Percentiles rank a stretch among this genome's conserved stretches.
phyloP scores from a whole-genome alignment of 2,888 invertebrate genomes.

The Hyposoter didymator region DNA sequence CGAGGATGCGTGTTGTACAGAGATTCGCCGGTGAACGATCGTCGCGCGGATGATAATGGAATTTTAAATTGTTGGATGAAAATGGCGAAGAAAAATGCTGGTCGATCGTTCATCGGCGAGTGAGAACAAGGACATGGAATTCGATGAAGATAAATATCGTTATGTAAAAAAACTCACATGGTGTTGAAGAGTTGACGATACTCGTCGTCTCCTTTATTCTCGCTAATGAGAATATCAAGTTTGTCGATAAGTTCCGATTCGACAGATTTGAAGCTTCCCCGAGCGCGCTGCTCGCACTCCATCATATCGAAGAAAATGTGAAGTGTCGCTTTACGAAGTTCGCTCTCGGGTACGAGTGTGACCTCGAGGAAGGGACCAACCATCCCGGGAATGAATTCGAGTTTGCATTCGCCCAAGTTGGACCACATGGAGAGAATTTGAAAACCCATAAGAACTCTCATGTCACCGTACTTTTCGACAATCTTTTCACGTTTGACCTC shows the following conservation, averaged over 20 bases:
- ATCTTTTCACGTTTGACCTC: conserved; percentile 92
- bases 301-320: conserved; percentile 98
- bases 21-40: background rate
- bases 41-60: background rate
- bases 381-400: conserved; percentile 96
- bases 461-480: conserved; percentile 92
- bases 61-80: background rate
- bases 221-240: conserved; percentile 95
- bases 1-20: background rate
- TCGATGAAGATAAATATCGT: background rate
- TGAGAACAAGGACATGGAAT: background rate
- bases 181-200: conserved; percentile 97
- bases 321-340: conserved; percentile 94
- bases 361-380: conserved; percentile 97
- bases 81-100: background rate
- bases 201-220: conserved; percentile 97
- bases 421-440: conserved; percentile 97
- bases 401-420: conserved; percentile 93
- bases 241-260: conserved; percentile 98
- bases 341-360: conserved; percentile 94
- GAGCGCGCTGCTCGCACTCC: conserved; percentile 94
- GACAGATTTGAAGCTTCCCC: conserved; percentile 95
- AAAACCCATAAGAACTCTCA: conserved; percentile 96
- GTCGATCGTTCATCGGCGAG: background rate
- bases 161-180: conserved; percentile 90